Base-by-base conservation (phyloP, 2,888 invertebrate species). In the Drosophila subsilvestris region DNA sequence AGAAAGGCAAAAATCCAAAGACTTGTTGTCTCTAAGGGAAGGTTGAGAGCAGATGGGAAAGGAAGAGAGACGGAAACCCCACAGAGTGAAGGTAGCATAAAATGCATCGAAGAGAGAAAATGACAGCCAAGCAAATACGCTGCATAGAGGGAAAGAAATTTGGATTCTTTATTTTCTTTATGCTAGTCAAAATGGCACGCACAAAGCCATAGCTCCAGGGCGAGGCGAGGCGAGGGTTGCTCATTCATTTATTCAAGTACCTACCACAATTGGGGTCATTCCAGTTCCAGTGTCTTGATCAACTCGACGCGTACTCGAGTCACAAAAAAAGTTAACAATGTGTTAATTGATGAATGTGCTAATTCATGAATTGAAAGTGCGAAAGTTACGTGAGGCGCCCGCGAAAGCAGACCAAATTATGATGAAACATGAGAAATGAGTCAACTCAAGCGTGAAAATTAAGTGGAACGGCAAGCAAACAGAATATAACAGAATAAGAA, bases 341-440 rank as follows among this genome's bases (percentile, higher is more conserved):
- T 73, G 70, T 54, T 50, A 72, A 73, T 71, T 73, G 56, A 63
- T 37, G 56, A 56, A 53, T 71, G 70, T 72, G 63, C 56, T 53
- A 72, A 71, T 73, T 73, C 20, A 73, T 63, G 51, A 72, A 72
- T 72, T 63, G 70, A 71, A 72, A 72, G 70, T 63, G 70, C 63
- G 63, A 72, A 70, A 72, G 51, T 70, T 53, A 70, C 53, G 71
- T 54, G 71, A 55, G 45, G 8, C 42, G 25, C 12, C 37, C 49
- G 25, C 22, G 42, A 29, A 55, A 17, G 44, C 43, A 25, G 49
- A 14, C 37, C 67, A 44, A 65, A 29, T n/a, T 49, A 22, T 49
- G 54, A 66, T 50, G 48, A 50, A 68, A 68, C n/a, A 29, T 20
- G 44, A 12, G n/a, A 50, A 67, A 37, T 67, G 69, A 55, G 54